A percentile compares a stretch with the other conserved stretches of the same genome.
phyloP scores from a whole-genome alignment of 2,797 vertebrate species.

The Clarias laeviceps region DNA sequence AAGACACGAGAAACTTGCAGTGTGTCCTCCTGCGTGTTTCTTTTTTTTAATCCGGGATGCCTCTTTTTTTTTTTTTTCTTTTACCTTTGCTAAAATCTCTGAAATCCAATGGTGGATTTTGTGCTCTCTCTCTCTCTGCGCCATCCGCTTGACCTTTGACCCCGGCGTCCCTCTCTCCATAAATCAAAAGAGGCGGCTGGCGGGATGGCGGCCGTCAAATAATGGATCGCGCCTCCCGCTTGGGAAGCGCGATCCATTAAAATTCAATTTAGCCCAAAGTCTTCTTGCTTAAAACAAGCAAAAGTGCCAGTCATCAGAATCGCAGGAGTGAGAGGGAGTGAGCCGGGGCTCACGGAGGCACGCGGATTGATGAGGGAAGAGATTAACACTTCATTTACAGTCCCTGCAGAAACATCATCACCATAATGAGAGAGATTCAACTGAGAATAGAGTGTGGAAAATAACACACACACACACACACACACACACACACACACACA shows the following conservation, averaged over 20 bases:
- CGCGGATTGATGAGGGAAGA: slow-evolving; percentile 77
- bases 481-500: no score
- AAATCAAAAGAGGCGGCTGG: slow-evolving; percentile 74
- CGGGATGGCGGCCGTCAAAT: slow-evolving; percentile 82
- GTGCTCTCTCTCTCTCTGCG: slow-evolving; percentile 55
- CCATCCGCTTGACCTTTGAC: slow-evolving; percentile 67
- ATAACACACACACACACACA: not conserved
- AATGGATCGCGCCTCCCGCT: slow-evolving; percentile 84
- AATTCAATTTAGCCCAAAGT: slow-evolving; percentile 85
- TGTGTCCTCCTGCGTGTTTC: not conserved
- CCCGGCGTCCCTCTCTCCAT: slow-evolving; percentile 61
- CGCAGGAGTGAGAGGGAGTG: slow-evolving; percentile 65
- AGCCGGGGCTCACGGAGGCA: slow-evolving; percentile 66
- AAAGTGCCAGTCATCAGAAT: slow-evolving; percentile 79
- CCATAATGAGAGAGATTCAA: slow-evolving; percentile 73
- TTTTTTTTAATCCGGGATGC: not conserved
- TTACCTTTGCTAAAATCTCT: not conserved
- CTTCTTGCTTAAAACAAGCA: slow-evolving; percentile 81
- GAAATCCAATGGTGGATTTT: not conserved
- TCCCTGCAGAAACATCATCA: slow-evolving; percentile 69
- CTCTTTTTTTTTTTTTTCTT: no score
- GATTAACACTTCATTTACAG: slow-evolving; percentile 78
- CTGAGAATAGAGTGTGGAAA: slow-evolving; percentile 46
- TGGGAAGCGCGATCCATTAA: slow-evolving; percentile 83
- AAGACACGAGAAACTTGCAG: not conserved